A percentile compares a stretch with the other conserved stretches of the same genome.
Conservation (phyloP, 1,140 invertebrate genomes). For the Cyrtorhinus lividipennis region DNA sequence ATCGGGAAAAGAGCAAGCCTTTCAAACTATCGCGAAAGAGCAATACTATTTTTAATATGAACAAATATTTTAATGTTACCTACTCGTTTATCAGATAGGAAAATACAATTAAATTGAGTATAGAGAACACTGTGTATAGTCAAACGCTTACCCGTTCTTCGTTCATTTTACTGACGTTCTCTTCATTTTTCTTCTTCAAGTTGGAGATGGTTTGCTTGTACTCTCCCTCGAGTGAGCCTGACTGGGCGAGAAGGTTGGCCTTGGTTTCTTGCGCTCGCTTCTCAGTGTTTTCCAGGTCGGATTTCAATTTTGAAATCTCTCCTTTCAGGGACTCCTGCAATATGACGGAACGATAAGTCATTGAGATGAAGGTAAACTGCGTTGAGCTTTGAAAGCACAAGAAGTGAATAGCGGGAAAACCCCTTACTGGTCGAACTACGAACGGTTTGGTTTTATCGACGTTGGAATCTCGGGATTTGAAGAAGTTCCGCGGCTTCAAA, state of each 20-base stretch:
- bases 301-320: slow-evolving; percentile 43
- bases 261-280: slow-evolving; percentile 57
- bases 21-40: too few relatives aligned
- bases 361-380: too few relatives aligned
- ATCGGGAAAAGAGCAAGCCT: too few relatives aligned
- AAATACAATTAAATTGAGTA: too few relatives aligned
- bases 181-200: slow-evolving; percentile 54
- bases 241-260: slow-evolving; percentile 48
- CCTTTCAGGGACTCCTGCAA: slow-evolving; percentile 50
- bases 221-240: slow-evolving; percentile 56
- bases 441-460: background rate
- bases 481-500: background rate
- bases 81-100: too few relatives aligned
- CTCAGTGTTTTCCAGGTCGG: slow-evolving; percentile 59
- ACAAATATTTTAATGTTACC: too few relatives aligned
- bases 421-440: background rate
- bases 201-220: slow-evolving; percentile 55
- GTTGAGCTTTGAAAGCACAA: background rate
- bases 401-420: background rate
- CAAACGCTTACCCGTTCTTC: slow-evolving; percentile 57
- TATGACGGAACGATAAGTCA: background rate
- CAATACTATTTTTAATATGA: too few relatives aligned
- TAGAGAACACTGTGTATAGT: too few relatives aligned
- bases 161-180: slow-evolving; percentile 54
- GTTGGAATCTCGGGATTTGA: background rate